Conservation (phyloP, 2,797 vertebrate genomes). For the Rhyacichthys aspro region DNA sequence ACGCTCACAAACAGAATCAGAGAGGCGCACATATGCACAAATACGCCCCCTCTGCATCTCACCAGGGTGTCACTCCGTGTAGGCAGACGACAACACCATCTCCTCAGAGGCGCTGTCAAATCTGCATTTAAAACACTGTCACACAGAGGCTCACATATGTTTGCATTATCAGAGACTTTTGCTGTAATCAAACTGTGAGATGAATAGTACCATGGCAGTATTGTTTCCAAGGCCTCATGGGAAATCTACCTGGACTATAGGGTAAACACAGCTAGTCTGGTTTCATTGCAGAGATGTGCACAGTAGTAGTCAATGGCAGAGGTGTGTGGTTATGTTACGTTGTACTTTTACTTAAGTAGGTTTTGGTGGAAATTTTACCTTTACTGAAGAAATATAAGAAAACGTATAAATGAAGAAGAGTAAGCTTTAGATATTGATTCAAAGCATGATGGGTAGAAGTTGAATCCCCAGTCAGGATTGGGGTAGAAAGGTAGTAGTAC, state of each 20-base stretch:
- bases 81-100: slow-evolving; percentile 51
- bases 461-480: too few species aligned
- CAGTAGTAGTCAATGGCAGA: slow-evolving; percentile 6
- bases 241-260: slow-evolving; percentile 52
- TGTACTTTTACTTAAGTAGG: too few species aligned
- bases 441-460: too few species aligned
- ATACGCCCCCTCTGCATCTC: slow-evolving; percentile 26
- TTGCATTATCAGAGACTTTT: slow-evolving; percentile 31
- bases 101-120: slow-evolving; percentile 51
- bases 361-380: too few species aligned
- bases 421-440: too few species aligned
- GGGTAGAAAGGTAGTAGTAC: too few species aligned
- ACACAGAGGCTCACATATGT: slow-evolving; percentile 28
- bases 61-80: slow-evolving; percentile 44
- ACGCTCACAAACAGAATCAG: slow-evolving; percentile 23
- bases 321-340: too few species aligned
- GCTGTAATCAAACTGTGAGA: slow-evolving; percentile 43
- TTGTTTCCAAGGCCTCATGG: slow-evolving; percentile 21
- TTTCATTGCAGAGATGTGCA: slow-evolving; percentile 31
- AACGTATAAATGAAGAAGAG: too few species aligned
- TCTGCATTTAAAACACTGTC: slow-evolving; percentile 52
- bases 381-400: too few species aligned
- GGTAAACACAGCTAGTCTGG: slow-evolving; percentile 36
- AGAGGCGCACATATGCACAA: slow-evolving; percentile 16
- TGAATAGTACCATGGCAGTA: slow-evolving; percentile 38